phyloP scores from a whole-genome alignment of 2,797 vertebrate species.

The Pangasius larnaudii region DNA sequence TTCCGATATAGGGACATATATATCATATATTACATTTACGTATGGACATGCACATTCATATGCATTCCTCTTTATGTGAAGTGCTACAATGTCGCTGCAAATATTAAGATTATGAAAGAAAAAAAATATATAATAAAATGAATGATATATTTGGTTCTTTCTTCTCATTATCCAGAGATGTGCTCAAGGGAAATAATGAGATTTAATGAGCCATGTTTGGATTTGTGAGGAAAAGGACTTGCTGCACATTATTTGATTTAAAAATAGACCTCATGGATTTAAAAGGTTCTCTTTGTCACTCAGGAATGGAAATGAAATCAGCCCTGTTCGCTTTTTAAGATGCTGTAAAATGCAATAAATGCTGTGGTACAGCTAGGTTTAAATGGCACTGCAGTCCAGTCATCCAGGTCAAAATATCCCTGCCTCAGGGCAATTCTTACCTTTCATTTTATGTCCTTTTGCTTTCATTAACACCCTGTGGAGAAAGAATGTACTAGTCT shows the following conservation, averaged over 20 bases:
- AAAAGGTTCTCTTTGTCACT: conserved; percentile 40
- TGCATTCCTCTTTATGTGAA: background rate
- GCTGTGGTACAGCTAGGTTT: background rate
- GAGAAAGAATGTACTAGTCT: background rate
- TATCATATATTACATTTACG: too few species aligned
- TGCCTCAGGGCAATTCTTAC: conserved; percentile 31
- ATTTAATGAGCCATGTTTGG: conserved; percentile 57
- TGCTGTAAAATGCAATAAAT: conserved; percentile 21
- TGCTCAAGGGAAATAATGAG: conserved; percentile 50
- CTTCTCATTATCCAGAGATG: conserved; percentile 38
- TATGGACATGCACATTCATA: background rate
- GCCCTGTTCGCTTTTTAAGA: conserved; percentile 26
- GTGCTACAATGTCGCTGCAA: background rate
- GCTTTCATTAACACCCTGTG: conserved; percentile 13
- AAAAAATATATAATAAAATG: background rate
- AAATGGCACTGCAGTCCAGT: conserved; percentile 16
- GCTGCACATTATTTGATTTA: conserved; percentile 32
- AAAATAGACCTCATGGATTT: conserved; percentile 48
- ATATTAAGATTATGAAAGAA: background rate
- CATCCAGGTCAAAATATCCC: conserved; percentile 27
- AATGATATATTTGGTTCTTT: conserved; percentile 17
- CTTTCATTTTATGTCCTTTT: conserved; percentile 37
- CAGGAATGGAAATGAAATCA: conserved; percentile 27
- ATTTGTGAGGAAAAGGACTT: conserved; percentile 31
- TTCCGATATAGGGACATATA: too few species aligned